A percentile compares a stretch with the other conserved stretches of the same genome.
phyloP scores from a whole-genome alignment of 2,888 invertebrate species.

The Epinotia nisella region DNA sequence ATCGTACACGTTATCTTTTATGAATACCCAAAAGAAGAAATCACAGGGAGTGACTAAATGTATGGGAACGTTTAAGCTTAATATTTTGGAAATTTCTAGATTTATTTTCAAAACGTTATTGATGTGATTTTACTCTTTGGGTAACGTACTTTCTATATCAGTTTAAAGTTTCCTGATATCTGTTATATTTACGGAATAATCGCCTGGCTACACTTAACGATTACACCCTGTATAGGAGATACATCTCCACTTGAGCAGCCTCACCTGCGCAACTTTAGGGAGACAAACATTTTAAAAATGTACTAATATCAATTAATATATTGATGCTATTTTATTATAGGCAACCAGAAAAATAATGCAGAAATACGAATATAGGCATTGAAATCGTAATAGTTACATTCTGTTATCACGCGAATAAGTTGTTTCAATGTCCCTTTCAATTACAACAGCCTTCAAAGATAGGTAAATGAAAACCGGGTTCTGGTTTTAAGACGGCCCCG shows the following conservation, averaged over 20 bases:
- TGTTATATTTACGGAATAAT: too few relatives aligned
- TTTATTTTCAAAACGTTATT: too few relatives aligned
- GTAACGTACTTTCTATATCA: too few relatives aligned
- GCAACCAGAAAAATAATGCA: not conserved
- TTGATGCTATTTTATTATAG: not conserved
- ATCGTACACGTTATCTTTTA: too few relatives aligned
- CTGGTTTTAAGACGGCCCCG: slow-evolving; percentile 70
- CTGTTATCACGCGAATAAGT: slow-evolving; percentile 70
- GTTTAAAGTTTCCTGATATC: too few relatives aligned
- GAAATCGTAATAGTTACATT: slow-evolving; percentile 64
- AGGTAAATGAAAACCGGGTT: slow-evolving; percentile 74
- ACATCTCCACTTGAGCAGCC: not conserved
- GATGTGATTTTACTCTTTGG: too few relatives aligned
- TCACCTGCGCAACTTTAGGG: not conserved
- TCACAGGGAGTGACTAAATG: too few relatives aligned
- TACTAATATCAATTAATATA: not conserved
- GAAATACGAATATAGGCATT: slow-evolving; percentile 53
- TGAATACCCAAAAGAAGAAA: too few relatives aligned
- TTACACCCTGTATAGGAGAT: too few relatives aligned
- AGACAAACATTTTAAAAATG: not conserved
- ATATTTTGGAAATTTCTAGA: too few relatives aligned
- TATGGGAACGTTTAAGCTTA: too few relatives aligned
- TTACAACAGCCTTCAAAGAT: slow-evolving; percentile 70
- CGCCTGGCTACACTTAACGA: too few relatives aligned
- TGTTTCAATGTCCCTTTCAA: slow-evolving; percentile 76